A percentile compares a stretch with the other conserved stretches of the same genome.
phyloP scores from a whole-genome alignment of 2,888 invertebrate genomes.

The Epinotia ramella region DNA sequence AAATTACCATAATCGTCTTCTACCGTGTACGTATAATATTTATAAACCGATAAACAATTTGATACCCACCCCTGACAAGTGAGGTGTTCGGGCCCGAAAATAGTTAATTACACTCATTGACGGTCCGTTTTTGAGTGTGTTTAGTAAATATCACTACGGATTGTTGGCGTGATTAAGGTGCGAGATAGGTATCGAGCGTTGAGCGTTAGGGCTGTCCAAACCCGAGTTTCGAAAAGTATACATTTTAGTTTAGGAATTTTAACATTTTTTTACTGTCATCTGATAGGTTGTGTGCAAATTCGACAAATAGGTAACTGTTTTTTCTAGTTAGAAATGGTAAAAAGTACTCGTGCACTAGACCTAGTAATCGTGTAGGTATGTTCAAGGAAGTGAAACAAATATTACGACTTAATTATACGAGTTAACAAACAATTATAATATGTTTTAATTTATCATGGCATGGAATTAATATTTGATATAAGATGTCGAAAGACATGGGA shows the following conservation, averaged over 20 bases:
- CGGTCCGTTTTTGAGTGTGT: slow-evolving; percentile 67
- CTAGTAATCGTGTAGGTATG: too few relatives aligned
- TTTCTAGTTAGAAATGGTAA: too few relatives aligned
- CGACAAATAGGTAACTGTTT: too few relatives aligned
- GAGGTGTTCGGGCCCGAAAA: slow-evolving; percentile 55
- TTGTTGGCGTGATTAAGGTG: slow-evolving; percentile 73
- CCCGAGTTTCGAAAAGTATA: background rate
- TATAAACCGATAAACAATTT: slow-evolving; percentile 47
- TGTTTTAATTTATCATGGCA: too few relatives aligned
- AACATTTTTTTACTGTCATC: background rate
- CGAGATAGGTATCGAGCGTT: slow-evolving; percentile 66
- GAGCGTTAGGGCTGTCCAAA: slow-evolving; percentile 49
- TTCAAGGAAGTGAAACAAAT: too few relatives aligned
- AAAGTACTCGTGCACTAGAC: too few relatives aligned
- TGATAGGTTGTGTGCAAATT: too few relatives aligned
- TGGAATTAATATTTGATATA: too few relatives aligned
- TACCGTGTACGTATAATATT: slow-evolving; percentile 42
- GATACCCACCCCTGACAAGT: slow-evolving; percentile 48
- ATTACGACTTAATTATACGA: too few relatives aligned
- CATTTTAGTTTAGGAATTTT: background rate
- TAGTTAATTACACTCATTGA: slow-evolving; percentile 66
- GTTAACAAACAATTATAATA: too few relatives aligned
- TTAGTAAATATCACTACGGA: slow-evolving; percentile 72
- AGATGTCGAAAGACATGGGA: too few relatives aligned
- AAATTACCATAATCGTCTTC: slow-evolving; percentile 41